Conservation (phyloP, 2,797 vertebrate genomes). For the Pterois miles region DNA sequence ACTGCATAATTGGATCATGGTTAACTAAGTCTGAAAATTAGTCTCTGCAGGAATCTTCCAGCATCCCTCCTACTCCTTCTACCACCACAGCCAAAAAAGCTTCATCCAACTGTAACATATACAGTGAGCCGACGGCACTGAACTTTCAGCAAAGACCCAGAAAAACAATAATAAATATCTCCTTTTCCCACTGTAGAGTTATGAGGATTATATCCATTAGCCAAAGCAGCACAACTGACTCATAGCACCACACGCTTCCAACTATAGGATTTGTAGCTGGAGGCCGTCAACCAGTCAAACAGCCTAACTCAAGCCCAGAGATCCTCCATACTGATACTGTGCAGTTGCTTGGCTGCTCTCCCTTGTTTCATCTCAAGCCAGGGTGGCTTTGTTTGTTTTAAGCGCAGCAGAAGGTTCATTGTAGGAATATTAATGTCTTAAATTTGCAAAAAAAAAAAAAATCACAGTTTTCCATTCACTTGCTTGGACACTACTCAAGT, state of each 20-base stretch:
- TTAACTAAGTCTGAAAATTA: slow-evolving; percentile 62
- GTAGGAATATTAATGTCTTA: slow-evolving; percentile 64
- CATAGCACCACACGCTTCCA: slow-evolving; percentile 27
- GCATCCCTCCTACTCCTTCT: slow-evolving; percentile 28
- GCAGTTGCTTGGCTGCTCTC: slow-evolving; percentile 34
- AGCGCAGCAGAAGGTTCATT: slow-evolving; percentile 56
- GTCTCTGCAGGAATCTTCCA: slow-evolving; percentile 50
- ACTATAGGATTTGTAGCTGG: slow-evolving; percentile 35
- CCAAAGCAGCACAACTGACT: slow-evolving; percentile 14
- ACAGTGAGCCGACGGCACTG: not conserved
- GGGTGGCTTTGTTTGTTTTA: slow-evolving; percentile 60
- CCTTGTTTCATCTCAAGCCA: slow-evolving; percentile 37
- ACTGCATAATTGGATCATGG: slow-evolving; percentile 68
- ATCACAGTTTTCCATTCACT: slow-evolving; percentile 52
- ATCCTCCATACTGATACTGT: slow-evolving; percentile 19
- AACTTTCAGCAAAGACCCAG: slow-evolving; percentile 12
- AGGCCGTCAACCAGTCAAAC: slow-evolving; percentile 29
- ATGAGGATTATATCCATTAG: slow-evolving; percentile 1
- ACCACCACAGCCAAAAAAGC: not conserved
- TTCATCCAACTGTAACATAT: slow-evolving; percentile 10
- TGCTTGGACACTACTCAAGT: slow-evolving; percentile 78
- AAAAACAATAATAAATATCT: slow-evolving; percentile 14
- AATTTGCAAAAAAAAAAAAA: slow-evolving; percentile 65
- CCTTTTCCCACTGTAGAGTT: not conserved
- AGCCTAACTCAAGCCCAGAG: slow-evolving; percentile 23